Evolutionary conservation across 2,888 invertebrate species (phyloP), one percentile per base, ranked within the genome.

Genomic region (Drosophila merina): DNA sequence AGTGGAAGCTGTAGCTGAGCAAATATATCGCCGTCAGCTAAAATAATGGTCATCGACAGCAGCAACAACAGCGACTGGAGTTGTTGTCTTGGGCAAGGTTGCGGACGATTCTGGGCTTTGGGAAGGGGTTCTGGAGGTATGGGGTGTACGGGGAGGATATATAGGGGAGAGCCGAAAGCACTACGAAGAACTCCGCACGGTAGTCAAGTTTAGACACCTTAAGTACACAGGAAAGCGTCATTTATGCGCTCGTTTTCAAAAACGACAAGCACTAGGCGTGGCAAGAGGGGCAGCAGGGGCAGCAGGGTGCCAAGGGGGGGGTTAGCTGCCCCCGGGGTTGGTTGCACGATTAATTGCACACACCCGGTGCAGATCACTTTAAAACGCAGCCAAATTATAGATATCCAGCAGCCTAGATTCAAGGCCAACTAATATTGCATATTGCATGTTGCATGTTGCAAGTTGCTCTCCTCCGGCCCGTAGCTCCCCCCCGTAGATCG

Each of bases 121-220:
- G 60, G 60, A 62, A 9, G 56, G 26, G 56, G 47, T 57, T 55
- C 45, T 64, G 14, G 31, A 40, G 2, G 20, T 25, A 5, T 20
- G 10, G 30, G 57, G 30, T 47, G 20, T 5, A n/a, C 7, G 50
- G 49, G 30, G 9, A 10, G n/a, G 25, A 10, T 9, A 10, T 25
- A 25, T 25, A 31, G 44, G 26, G 44, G 12, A 55, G 44, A 14
- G 25, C 14, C 42, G 28, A 7, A 36, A 33, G 25, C 48, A 26
- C 64, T 45, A 66, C n/a, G 36, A 36, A n/a, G 36, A 59, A 58
- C 66, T 50, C 50, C 49, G 74, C 80, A 84, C 84, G 78, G 84
- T 84, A 84, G 84, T 84, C 84, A 86, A 84, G 86, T 88, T 84
- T 86, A 80, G 88, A 88, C 88, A 84, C 88, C 86, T 84, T 86